phyloP scores from a whole-genome alignment of 2,888 invertebrate species.

The Reticulitermes lucifugus region DNA sequence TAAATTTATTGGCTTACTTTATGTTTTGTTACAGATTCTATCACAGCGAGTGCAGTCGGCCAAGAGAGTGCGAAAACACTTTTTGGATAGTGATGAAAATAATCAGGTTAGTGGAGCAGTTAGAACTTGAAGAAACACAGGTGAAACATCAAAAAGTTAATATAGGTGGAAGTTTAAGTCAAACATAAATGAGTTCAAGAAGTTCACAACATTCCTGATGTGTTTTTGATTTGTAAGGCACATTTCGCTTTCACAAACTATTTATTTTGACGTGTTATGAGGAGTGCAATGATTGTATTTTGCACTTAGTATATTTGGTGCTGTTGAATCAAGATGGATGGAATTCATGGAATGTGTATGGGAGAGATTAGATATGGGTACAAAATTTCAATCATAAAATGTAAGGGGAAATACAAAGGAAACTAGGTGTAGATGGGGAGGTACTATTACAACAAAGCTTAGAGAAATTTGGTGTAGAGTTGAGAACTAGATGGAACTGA shows the following conservation, averaged over 20 bases:
- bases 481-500: no score
- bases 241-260: neutral
- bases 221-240: neutral
- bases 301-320: neutral
- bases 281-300: neutral
- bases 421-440: no score
- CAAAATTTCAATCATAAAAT: no score
- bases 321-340: no score
- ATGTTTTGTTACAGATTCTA: constrained; percentile 56
- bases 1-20: neutral
- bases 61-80: constrained; percentile 51
- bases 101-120: constrained; percentile 44
- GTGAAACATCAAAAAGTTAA: neutral
- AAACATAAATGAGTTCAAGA: neutral
- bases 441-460: no score
- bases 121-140: neutral
- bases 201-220: neutral
- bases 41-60: constrained; percentile 59
- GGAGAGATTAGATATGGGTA: no score
- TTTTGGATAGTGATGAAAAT: constrained; percentile 38
- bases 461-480: no score
- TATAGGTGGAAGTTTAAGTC: neutral
- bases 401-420: no score
- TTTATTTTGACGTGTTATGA: neutral
- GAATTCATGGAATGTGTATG: no score